phyloP scores from a whole-genome alignment of 2,797 vertebrate species.

The Spinus pinus region DNA sequence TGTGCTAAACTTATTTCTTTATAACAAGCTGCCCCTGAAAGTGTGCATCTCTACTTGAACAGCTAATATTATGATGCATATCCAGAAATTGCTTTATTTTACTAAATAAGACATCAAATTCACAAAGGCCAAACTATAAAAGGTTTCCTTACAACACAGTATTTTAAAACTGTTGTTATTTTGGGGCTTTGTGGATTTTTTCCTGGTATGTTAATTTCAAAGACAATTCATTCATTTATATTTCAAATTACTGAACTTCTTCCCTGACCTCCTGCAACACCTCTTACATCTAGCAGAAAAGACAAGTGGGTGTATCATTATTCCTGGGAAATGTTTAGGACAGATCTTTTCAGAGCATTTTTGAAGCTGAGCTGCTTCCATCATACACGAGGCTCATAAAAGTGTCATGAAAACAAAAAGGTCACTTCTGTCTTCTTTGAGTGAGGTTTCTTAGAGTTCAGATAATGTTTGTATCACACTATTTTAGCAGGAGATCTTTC shows the following conservation, averaged over 20 bases:
- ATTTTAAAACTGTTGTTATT: background rate
- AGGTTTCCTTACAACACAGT: slow-evolving; percentile 41
- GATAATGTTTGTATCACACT: background rate
- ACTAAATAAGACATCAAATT: slow-evolving; percentile 60
- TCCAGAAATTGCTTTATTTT: slow-evolving; percentile 42
- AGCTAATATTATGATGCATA: slow-evolving; percentile 44
- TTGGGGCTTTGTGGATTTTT: accelerated
- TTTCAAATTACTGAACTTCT: slow-evolving; percentile 11
- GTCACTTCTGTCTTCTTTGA: background rate
- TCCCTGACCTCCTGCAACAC: background rate
- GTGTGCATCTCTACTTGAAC: slow-evolving; percentile 9
- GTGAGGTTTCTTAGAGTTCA: background rate
- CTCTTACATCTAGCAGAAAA: background rate
- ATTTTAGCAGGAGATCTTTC: background rate
- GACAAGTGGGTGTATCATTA: background rate
- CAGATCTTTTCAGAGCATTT: background rate
- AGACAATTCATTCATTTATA: background rate
- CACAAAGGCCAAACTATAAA: slow-evolving; percentile 33
- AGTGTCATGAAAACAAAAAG: background rate
- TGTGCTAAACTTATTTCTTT: slow-evolving; percentile 57
- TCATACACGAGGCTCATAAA: background rate
- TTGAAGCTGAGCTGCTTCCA: background rate
- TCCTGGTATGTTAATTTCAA: background rate
- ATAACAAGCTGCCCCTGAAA: slow-evolving; percentile 52
- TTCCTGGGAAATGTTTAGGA: background rate